phyloP scores from a whole-genome alignment of 1,140 invertebrate genomes.

The Danaus plexippus region DNA sequence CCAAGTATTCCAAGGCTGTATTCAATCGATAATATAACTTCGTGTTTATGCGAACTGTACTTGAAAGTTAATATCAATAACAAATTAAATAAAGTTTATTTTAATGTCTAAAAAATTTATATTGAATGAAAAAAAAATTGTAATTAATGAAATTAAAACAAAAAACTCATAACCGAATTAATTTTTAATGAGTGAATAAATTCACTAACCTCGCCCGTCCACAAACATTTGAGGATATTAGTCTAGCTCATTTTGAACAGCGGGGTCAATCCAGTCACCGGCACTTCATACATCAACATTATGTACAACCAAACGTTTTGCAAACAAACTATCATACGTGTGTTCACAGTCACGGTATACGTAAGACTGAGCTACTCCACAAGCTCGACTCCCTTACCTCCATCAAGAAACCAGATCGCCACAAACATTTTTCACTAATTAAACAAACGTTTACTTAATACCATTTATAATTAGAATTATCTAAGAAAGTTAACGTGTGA shows the following conservation, averaged over 20 bases:
- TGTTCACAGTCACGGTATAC: conserved; percentile 43
- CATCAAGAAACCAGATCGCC: conserved; percentile 17
- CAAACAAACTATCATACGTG: conserved; percentile 47
- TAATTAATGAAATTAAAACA: too few species aligned
- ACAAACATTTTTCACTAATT: conserved; percentile 1
- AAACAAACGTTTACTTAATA: conserved; percentile 3
- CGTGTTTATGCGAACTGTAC: too few species aligned
- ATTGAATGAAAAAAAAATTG: too few species aligned
- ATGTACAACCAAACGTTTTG: conserved; percentile 39
- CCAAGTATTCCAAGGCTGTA: too few species aligned
- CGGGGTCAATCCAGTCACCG: conserved; percentile 39
- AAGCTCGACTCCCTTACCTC: conserved; percentile 39
- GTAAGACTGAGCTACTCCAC: conserved; percentile 38
- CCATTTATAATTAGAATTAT: background rate
- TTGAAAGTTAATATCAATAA: too few species aligned
- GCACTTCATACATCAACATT: conserved; percentile 46
- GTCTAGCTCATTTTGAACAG: conserved; percentile 43
- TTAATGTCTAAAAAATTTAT: too few species aligned
- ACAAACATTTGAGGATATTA: conserved; percentile 52
- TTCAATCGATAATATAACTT: too few species aligned
- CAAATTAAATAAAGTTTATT: too few species aligned
- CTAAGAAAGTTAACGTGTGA: background rate
- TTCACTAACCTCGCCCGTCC: conserved; percentile 57
- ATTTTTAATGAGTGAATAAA: background rate
- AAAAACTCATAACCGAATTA: too few species aligned